A percentile compares a stretch with the other conserved stretches of the same genome.
Evolutionary conservation across 2,113 vertebrate genomes (phyloP).

Genomic region (Paraplagusia blochii): DNA sequence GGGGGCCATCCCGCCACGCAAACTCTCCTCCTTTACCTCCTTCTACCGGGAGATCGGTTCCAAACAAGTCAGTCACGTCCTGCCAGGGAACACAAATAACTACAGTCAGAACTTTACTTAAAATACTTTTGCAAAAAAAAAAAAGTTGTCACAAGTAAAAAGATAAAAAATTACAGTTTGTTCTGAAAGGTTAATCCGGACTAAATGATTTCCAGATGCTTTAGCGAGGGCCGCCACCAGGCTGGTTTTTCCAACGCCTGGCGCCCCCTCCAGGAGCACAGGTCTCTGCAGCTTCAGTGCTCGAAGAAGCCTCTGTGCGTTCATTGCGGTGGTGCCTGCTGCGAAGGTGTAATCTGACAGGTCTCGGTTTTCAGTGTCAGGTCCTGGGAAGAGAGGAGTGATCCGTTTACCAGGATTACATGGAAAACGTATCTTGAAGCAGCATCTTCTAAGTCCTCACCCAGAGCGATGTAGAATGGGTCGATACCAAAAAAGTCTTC

Average conservation of each 20-base stretch:
- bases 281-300: slow-evolving; percentile 91
- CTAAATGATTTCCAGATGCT: slow-evolving; percentile 88
- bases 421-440: not conserved
- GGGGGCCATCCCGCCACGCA: slow-evolving; percentile 93
- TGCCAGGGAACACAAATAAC: slow-evolving; percentile 48
- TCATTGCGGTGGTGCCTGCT: slow-evolving; percentile 91
- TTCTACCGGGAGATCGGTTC: slow-evolving; percentile 95
- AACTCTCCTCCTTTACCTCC: slow-evolving; percentile 96
- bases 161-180: slow-evolving; percentile 81
- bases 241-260: slow-evolving; percentile 97
- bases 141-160: not conserved
- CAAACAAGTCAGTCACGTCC: slow-evolving; percentile 97
- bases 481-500: slow-evolving; percentile 87
- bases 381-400: slow-evolving; percentile 66
- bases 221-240: slow-evolving; percentile 91
- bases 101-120: not conserved
- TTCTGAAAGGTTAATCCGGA: slow-evolving; percentile 96
- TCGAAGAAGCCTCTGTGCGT: slow-evolving; percentile 88
- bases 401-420: not conserved
- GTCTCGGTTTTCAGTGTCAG: slow-evolving; percentile 70
- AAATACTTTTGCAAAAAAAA: not conserved
- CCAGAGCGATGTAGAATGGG: slow-evolving; percentile 91
- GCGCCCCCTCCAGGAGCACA: slow-evolving; percentile 92
- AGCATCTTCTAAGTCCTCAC: slow-evolving; percentile 52
- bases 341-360: slow-evolving; percentile 84